These are phyloP conservation scores for Tympanuchus pallidicinctus DNA, from an alignment of 2,113 vertebrate species.

Conservation along the genomic window DNA sequence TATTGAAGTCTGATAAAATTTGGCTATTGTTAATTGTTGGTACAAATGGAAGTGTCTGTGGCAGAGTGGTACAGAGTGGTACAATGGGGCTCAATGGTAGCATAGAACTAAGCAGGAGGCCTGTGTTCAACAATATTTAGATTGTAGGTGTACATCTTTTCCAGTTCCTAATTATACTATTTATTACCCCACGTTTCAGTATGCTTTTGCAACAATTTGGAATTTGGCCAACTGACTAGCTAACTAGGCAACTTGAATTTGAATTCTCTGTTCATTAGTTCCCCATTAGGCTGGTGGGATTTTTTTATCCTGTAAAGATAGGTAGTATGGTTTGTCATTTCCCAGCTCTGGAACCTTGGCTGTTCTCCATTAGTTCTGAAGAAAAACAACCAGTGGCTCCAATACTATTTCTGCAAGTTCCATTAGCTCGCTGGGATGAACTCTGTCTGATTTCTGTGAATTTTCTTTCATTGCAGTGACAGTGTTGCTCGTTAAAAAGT, in stretches of 20 bases:
- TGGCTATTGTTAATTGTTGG: not conserved
- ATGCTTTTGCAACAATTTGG: not conserved
- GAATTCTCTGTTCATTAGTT: not conserved
- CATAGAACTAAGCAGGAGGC: not conserved
- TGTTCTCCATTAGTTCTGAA: slow-evolving; percentile 6
- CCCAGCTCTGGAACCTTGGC: not conserved
- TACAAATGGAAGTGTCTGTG: not conserved
- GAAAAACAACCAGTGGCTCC: not conserved
- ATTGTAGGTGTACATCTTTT: not conserved
- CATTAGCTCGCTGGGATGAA: not conserved
- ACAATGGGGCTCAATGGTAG: not conserved
- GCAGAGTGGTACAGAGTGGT: not conserved
- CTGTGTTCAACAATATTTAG: not conserved
- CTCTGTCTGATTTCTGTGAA: not conserved
- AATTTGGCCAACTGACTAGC: not conserved
- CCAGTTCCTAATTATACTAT: not conserved
- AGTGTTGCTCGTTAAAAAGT: not conserved
- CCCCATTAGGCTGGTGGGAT: not conserved
- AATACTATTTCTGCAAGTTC: slow-evolving; percentile 3
- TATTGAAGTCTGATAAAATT: not conserved
- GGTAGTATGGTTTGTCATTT: not conserved
- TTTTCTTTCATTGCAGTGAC: slow-evolving; percentile 4
- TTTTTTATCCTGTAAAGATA: not conserved
- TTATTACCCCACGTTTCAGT: not conserved
- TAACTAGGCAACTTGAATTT: not conserved